Conservation (phyloP, 2,113 vertebrate genomes). For the Scomber colias region DNA sequence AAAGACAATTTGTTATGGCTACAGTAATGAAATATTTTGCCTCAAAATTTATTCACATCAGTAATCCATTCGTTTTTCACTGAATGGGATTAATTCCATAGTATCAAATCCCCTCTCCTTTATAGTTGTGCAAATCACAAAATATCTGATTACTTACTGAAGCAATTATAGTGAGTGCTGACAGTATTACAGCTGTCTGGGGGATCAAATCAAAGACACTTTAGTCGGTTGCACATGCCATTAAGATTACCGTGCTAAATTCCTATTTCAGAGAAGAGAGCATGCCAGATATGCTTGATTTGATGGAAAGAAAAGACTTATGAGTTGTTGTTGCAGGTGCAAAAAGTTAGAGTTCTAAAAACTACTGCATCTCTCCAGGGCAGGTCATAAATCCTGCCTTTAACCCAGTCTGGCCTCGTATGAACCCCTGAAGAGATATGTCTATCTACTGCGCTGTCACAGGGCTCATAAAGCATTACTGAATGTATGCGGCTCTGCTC, state of each 20-base stretch:
- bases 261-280: slow-evolving; percentile 6
- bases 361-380: slow-evolving; percentile 17
- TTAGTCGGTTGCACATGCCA: neutral
- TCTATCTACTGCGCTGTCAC: slow-evolving; percentile 11
- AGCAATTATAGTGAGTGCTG: slow-evolving; percentile 36
- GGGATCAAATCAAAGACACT: slow-evolving; percentile 38
- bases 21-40: slow-evolving; percentile 12
- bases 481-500: slow-evolving; percentile 10
- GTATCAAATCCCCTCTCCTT: slow-evolving; percentile 14
- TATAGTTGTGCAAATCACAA: neutral
- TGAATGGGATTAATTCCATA: slow-evolving; percentile 8
- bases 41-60: slow-evolving; percentile 10
- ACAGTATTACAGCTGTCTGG: slow-evolving; percentile 24
- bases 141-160: slow-evolving; percentile 43
- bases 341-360: slow-evolving; percentile 23
- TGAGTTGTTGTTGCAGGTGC: slow-evolving; percentile 12
- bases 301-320: slow-evolving; percentile 36
- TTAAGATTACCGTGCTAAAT: neutral
- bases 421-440: slow-evolving; percentile 45
- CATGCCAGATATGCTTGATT: slow-evolving; percentile 29
- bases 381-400: slow-evolving; percentile 50
- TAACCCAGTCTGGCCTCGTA: slow-evolving; percentile 55
- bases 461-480: slow-evolving; percentile 56
- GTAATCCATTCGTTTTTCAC: slow-evolving; percentile 43
- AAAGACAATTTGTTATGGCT: neutral